Percentiles rank a stretch among this genome's conserved stretches.
phyloP scores from a whole-genome alignment of 2,113 vertebrate genomes.

The Tympanuchus pallidicinctus region DNA sequence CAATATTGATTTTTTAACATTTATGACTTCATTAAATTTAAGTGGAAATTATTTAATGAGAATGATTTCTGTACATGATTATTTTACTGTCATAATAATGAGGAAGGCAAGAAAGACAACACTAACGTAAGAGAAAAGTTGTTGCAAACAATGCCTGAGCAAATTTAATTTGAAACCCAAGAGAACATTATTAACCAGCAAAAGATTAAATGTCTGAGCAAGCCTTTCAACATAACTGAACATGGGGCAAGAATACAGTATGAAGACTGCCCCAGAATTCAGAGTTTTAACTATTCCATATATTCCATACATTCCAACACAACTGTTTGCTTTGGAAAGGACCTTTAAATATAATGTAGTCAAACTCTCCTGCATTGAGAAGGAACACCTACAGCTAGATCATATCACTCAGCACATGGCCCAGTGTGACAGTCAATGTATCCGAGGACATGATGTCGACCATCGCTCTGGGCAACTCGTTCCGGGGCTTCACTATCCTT shows the following conservation, averaged over 20 bases:
- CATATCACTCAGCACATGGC: too few relatives aligned
- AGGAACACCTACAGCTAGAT: too few relatives aligned
- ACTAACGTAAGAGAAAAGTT: neutral
- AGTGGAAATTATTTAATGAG: neutral
- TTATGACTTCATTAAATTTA: neutral
- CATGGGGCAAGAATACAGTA: neutral
- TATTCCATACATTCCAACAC: too few relatives aligned
- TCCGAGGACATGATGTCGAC: too few relatives aligned
- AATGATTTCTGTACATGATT: neutral
- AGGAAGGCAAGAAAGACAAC: neutral
- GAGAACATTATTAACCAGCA: neutral
- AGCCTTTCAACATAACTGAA: neutral
- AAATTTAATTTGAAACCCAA: neutral
- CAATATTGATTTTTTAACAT: neutral
- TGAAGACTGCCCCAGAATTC: too few relatives aligned
- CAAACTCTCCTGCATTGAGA: too few relatives aligned
- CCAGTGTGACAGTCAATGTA: too few relatives aligned
- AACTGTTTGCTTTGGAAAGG: too few relatives aligned
- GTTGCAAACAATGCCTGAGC: neutral
- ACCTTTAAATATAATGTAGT: too few relatives aligned
- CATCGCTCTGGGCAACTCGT: too few relatives aligned
- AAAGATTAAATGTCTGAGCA: neutral
- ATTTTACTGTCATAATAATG: neutral
- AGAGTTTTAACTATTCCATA: too few relatives aligned
- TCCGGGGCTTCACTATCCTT: too few relatives aligned